These are phyloP conservation scores for Rana temporaria DNA, from an alignment of 2,113 vertebrate genomes.

Conservation along the genomic window DNA sequence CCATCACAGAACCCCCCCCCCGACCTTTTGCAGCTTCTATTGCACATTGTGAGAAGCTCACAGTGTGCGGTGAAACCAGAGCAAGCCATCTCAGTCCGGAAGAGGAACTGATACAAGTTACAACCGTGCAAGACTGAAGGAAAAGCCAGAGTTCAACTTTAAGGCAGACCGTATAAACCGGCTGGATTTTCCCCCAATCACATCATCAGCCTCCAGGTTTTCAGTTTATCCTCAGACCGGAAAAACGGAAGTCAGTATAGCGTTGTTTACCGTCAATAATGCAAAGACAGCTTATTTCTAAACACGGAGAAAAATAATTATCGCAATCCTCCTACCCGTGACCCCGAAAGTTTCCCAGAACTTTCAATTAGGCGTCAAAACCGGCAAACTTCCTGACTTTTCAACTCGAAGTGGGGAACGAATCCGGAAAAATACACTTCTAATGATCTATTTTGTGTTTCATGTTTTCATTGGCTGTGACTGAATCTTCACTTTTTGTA, in stretches of 20 bases:
- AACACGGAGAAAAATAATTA: conserved; percentile 32
- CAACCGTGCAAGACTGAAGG: no score
- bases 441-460: conserved; percentile 18
- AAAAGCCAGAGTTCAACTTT: no score
- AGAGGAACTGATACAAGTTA: no score
- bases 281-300: conserved; percentile 18
- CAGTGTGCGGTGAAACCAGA: no score
- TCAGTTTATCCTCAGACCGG: conserved; percentile 1
- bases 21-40: no score
- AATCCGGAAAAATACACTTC: neutral
- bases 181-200: neutral
- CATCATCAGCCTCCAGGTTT: neutral
- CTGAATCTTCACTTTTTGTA: neutral
- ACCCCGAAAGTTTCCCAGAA: conserved; percentile 10
- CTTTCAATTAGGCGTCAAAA: conserved; percentile 41
- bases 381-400: conserved; percentile 21
- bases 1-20: no score
- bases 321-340: neutral
- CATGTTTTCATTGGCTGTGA: neutral
- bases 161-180: no score
- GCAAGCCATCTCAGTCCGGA: no score
- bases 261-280: conserved; percentile 27
- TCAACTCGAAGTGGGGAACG: neutral
- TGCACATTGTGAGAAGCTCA: no score
- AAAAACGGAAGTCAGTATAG: conserved; percentile 1